Percentiles rank a stretch among this genome's conserved stretches.
phyloP scores from a whole-genome alignment of 2,113 vertebrate species.

The Morone chrysops region DNA sequence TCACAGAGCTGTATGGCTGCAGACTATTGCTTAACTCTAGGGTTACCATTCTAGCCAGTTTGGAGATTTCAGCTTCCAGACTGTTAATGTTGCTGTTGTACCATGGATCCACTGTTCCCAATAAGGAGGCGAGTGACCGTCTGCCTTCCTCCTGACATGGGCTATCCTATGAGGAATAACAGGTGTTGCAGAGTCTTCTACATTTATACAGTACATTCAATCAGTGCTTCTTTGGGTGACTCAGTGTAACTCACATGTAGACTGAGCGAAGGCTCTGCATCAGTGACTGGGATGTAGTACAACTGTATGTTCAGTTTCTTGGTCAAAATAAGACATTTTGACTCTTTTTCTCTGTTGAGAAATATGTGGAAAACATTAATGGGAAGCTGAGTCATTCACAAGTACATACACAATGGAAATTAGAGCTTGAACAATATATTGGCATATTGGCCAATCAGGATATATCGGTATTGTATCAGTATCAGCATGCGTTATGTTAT shows the following conservation, averaged over 20 bases:
- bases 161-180: slow-evolving; percentile 38
- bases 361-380: neutral
- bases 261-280: neutral
- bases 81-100: slow-evolving; percentile 89
- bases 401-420: neutral
- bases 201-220: neutral
- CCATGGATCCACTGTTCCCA: slow-evolving; percentile 89
- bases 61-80: slow-evolving; percentile 86
- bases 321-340: slow-evolving; percentile 83
- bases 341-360: slow-evolving; percentile 76
- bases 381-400: neutral
- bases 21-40: neutral
- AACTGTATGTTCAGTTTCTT: slow-evolving; percentile 87
- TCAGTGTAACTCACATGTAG: slow-evolving; percentile 42
- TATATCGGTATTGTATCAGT: no score
- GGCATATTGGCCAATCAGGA: no score
- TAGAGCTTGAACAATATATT: no score
- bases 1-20: neutral
- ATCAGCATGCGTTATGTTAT: no score
- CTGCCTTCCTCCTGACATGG: slow-evolving; percentile 23
- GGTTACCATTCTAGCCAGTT: slow-evolving; percentile 88
- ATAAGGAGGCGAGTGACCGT: slow-evolving; percentile 82
- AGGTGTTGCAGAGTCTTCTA: neutral
- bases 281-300: slow-evolving; percentile 88
- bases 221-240: neutral